A percentile compares a stretch with the other conserved stretches of the same genome.
Conservation (phyloP, 1,140 invertebrate species). For the Bombus confusus region DNA sequence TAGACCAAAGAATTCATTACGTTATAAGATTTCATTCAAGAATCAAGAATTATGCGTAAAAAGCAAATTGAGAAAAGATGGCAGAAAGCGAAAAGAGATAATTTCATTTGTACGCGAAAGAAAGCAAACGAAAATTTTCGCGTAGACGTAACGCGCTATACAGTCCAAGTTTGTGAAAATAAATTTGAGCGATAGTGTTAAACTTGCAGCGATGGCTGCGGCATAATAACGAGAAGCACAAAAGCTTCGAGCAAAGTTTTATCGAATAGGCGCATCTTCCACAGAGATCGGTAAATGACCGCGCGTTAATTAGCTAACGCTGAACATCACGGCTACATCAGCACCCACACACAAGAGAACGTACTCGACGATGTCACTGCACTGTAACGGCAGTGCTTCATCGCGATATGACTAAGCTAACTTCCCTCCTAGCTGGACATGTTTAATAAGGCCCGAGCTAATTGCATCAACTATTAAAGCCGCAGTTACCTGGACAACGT, state of each 20-base stretch:
- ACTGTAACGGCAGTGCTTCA: background rate
- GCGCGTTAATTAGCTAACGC: conserved; percentile 47
- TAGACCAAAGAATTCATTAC: no score
- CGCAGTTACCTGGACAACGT: conserved; percentile 31
- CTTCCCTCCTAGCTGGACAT: conserved; percentile 17
- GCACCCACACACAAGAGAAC: conserved; percentile 16
- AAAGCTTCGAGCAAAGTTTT: background rate
- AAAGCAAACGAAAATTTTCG: no score
- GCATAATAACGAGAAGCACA: background rate
- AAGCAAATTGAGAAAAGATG: no score
- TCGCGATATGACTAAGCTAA: conserved; percentile 23
- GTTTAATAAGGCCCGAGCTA: conserved; percentile 44
- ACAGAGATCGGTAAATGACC: conserved; percentile 33
- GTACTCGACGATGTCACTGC: background rate
- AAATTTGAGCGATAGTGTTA: no score
- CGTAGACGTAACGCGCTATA: no score
- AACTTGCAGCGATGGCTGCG: no score
- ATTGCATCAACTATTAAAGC: conserved; percentile 61
- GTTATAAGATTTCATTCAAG: no score
- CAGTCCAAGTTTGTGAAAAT: no score
- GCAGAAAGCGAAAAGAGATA: no score
- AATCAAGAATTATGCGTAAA: no score
- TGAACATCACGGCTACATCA: conserved; percentile 30
- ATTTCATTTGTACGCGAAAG: no score
- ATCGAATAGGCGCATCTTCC: background rate